These are phyloP conservation scores for Epirrita christyi DNA, from an alignment of 2,888 invertebrate genomes.

Conservation along the genomic window DNA sequence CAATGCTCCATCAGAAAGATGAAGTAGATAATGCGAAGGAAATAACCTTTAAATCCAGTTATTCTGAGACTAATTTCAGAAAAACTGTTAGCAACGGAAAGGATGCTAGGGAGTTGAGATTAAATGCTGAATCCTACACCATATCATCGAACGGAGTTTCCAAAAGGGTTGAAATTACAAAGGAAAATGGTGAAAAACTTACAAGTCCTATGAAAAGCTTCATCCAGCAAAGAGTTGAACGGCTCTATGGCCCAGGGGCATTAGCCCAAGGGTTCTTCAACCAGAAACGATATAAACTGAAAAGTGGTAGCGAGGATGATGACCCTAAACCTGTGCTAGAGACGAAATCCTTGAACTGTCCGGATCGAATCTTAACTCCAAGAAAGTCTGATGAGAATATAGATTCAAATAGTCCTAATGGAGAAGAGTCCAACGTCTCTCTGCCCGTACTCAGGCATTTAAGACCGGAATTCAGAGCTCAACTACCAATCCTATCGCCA, in stretches of 20 bases:
- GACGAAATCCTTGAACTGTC: conserved; percentile 68
- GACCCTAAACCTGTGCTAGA: conserved; percentile 70
- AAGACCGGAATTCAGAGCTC: conserved; percentile 93
- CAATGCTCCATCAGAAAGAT: conserved; percentile 76
- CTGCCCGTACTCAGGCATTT: conserved; percentile 93
- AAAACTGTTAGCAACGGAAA: conserved; percentile 72
- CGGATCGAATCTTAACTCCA: conserved; percentile 60
- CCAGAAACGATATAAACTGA: conserved; percentile 82
- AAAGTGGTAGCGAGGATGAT: conserved; percentile 71
- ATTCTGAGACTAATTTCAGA: conserved; percentile 78
- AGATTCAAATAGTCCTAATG: conserved; percentile 59
- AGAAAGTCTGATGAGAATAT: conserved; percentile 52
- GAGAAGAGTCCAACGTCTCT: conserved; percentile 57
- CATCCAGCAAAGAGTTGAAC: conserved; percentile 94
- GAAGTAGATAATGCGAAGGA: conserved; percentile 76
- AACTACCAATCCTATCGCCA: conserved; percentile 88
- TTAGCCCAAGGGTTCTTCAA: conserved; percentile 93
- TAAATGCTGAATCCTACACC: conserved; percentile 73
- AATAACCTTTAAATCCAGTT: conserved; percentile 76
- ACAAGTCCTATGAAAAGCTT: conserved; percentile 88
- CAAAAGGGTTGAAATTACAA: conserved; percentile 76
- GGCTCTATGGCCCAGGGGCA: conserved; percentile 94
- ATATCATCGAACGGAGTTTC: conserved; percentile 78
- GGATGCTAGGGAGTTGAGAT: conserved; percentile 63
- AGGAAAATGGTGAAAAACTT: conserved; percentile 75